Base-by-base conservation (phyloP, 2,113 vertebrate genomes). In the Hippocampus mohnikei region DNA sequence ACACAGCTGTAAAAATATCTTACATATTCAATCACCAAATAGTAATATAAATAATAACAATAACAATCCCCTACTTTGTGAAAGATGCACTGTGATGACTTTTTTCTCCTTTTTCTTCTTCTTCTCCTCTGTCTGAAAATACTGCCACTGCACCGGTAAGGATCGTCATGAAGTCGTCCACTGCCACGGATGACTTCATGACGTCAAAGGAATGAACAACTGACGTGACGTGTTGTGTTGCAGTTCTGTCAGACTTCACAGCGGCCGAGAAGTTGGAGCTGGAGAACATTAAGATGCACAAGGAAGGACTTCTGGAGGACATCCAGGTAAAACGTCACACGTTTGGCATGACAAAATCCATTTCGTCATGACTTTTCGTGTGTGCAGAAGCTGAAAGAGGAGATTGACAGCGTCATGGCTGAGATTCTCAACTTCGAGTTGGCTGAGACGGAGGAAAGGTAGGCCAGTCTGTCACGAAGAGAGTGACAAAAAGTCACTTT, bases 401-500 rank as follows among this genome's bases (percentile, higher is more conserved):
- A 97, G 75, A 97, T 98, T 1, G 94, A 95, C 42, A 89, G 88
- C 4, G 92, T 97, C 50, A 94, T 98, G 88, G 90, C 93, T 0
- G 93, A 94, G 52, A 95, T 98, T 0, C 94, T 95, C 76, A 70
- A 87, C 85, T 98, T 98, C 33, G 93, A 96, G 82, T 89, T 75
- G 2, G n/a, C 82, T 2, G 91, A 95, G 3, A 23, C 81, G 2
- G 91, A 95, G 62, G 93, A 95, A 78, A 95, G 84, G 91, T 95
- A 81, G 93, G 94, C 1, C 21, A 84, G 42, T 50, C 10, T 3
- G 21, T 65, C 8, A 48, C 59, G 56, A 44, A 9, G 50, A 58
- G 73, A 27, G 58, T 77, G 16, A 5, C 29, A 3, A 42, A 58
- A 37, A 37, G 7, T 37, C 33, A 2, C 5, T 37, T 37, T 37